Evolutionary conservation across 2,113 vertebrate genomes (phyloP).

Genomic region (Spizaetus ornatus): DNA sequence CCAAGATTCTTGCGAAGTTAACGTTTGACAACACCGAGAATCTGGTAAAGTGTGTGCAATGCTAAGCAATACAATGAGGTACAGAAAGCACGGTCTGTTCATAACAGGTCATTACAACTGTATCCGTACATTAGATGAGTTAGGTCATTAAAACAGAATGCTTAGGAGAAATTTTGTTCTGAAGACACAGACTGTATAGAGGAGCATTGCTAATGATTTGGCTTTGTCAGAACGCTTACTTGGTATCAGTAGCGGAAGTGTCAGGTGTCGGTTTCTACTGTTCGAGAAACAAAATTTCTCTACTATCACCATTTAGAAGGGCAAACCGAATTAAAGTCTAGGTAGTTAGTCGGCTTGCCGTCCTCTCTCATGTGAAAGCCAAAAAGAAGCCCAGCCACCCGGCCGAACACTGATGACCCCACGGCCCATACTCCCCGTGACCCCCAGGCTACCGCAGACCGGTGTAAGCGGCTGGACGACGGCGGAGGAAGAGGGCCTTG

Average conservation of each 20-base stretch:
- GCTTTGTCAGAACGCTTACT: not conserved
- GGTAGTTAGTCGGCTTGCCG: not conserved
- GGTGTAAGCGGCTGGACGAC: not conserved
- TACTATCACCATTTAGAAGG: not conserved
- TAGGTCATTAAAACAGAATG: not conserved
- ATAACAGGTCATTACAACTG: not conserved
- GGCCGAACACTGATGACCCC: not conserved
- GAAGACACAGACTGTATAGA: not conserved
- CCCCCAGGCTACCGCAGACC: not conserved
- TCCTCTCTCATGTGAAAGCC: not conserved
- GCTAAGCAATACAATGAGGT: not conserved
- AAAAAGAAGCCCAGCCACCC: too few species aligned
- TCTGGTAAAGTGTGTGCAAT: rapidly evolving
- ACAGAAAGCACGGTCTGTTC: not conserved
- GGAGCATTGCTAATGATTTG: not conserved
- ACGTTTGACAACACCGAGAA: not conserved
- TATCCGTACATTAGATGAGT: rapidly evolving
- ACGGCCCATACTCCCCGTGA: rapidly evolving
- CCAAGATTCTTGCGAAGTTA: not conserved
- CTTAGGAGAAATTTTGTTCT: not conserved
- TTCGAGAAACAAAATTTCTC: not conserved
- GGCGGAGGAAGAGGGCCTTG: too few species aligned
- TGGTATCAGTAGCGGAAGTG: not conserved
- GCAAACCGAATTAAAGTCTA: not conserved
- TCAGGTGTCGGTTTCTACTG: not conserved